These are phyloP conservation scores for Physella acuta DNA, from an alignment of 1,140 invertebrate species.

Conservation along the genomic window DNA sequence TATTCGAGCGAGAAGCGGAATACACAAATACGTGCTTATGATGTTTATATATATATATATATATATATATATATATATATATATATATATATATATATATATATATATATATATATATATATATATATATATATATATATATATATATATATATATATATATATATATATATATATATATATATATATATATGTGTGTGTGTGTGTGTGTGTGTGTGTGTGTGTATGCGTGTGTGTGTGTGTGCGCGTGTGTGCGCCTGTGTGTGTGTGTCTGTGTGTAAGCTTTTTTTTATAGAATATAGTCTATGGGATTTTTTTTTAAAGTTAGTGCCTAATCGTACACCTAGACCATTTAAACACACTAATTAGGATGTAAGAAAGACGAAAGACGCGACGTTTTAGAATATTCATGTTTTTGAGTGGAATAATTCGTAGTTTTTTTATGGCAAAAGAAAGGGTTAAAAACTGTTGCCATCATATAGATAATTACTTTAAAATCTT, in stretches of 20 bases:
- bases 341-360: too few relatives aligned
- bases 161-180: background rate
- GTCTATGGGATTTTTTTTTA: too few relatives aligned
- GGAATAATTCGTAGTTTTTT: too few relatives aligned
- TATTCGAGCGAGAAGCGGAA: too few relatives aligned
- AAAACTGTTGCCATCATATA: too few relatives aligned
- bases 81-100: constrained; percentile 16
- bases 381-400: too few relatives aligned
- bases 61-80: constrained; percentile 15
- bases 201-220: background rate
- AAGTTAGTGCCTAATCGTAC: too few relatives aligned
- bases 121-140: constrained; percentile 12
- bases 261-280: constrained; percentile 2
- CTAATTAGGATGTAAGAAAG: too few relatives aligned
- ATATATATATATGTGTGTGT: background rate
- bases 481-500: too few relatives aligned
- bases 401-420: too few relatives aligned
- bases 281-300: too few relatives aligned
- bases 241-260: background rate
- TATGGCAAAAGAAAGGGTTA: too few relatives aligned
- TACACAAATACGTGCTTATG: background rate
- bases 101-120: constrained; percentile 15
- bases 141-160: background rate
- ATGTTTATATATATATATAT: constrained; percentile 6
- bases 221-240: background rate